Conservation (phyloP, 2,888 invertebrate species). For the Operophtera brumata region DNA sequence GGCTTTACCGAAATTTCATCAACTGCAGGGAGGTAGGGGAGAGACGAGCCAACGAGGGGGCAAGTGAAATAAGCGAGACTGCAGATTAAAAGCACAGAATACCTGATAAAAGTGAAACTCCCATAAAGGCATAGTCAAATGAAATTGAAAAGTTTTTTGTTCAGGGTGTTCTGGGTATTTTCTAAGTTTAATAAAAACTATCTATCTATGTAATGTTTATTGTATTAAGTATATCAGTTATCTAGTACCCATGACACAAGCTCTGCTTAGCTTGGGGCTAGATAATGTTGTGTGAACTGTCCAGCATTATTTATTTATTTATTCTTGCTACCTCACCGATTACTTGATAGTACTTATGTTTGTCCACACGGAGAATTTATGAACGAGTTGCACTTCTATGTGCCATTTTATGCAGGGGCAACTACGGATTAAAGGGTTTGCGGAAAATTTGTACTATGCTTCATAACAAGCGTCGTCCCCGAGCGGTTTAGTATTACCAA, state of each 20-base stretch:
- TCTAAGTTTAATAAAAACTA: too few species aligned
- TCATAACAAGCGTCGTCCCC: constrained; percentile 64
- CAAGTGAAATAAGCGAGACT: constrained; percentile 77
- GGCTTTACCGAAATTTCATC: constrained; percentile 70
- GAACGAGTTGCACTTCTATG: constrained; percentile 4
- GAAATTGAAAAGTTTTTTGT: too few species aligned
- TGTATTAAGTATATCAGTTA: too few species aligned
- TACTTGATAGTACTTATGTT: too few species aligned
- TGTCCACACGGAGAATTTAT: not conserved
- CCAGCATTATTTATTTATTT: too few species aligned
- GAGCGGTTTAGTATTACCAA: constrained; percentile 78
- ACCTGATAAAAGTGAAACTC: constrained; percentile 1
- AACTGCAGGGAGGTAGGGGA: constrained; percentile 51
- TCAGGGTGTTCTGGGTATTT: too few species aligned
- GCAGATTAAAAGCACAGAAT: constrained; percentile 64
- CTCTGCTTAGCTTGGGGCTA: too few species aligned
- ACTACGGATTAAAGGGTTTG: constrained; percentile 77
- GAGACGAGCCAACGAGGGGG: constrained; percentile 55
- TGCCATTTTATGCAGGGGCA: constrained; percentile 48
- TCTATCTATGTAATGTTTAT: too few species aligned
- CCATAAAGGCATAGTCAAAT: not conserved
- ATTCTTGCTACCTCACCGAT: too few species aligned
- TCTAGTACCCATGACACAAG: too few species aligned
- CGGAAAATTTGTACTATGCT: constrained; percentile 75
- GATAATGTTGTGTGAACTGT: too few species aligned